Evolutionary conservation across 2,888 invertebrate genomes (phyloP).

Genomic region (Caradrina kadenii): DNA sequence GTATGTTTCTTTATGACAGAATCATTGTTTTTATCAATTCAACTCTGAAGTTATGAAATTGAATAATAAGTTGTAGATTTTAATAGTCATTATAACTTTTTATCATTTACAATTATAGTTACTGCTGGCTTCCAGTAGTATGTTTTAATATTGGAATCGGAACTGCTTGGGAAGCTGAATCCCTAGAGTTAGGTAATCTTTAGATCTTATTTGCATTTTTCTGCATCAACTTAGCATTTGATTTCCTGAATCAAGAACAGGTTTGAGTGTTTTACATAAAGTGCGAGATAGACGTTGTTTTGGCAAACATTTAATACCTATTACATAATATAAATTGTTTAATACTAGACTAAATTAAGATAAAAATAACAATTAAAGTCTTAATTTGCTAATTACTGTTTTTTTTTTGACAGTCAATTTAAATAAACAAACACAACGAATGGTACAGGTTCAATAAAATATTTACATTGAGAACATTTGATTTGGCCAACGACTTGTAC

Average conservation of each 20-base stretch:
- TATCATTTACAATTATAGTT: slow-evolving; percentile 17
- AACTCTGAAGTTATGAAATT: slow-evolving; percentile 30
- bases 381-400: background rate
- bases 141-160: slow-evolving; percentile 35
- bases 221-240: slow-evolving; percentile 35
- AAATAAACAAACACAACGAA: background rate
- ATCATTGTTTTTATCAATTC: slow-evolving; percentile 55
- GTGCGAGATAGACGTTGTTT: slow-evolving; percentile 8
- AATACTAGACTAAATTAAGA: background rate
- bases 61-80: slow-evolving; percentile 27
- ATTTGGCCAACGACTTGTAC: too few species aligned
- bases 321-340: background rate
- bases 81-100: slow-evolving; percentile 25
- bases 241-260: slow-evolving; percentile 24
- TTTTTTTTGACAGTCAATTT: background rate
- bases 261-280: slow-evolving; percentile 10
- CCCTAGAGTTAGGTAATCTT: slow-evolving; percentile 31
- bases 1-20: slow-evolving; percentile 56
- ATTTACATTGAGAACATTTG: background rate
- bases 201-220: slow-evolving; percentile 33
- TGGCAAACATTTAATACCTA: background rate
- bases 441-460: background rate
- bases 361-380: background rate
- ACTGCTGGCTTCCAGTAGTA: slow-evolving; percentile 4
- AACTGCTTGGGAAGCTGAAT: slow-evolving; percentile 16